Percentiles rank a stretch among this genome's conserved stretches.
These are phyloP conservation scores for Haliclystus octoradiatus DNA, from an alignment of 30 jellyfish, hydroid and myxozoan species.

Conservation along the genomic window DNA sequence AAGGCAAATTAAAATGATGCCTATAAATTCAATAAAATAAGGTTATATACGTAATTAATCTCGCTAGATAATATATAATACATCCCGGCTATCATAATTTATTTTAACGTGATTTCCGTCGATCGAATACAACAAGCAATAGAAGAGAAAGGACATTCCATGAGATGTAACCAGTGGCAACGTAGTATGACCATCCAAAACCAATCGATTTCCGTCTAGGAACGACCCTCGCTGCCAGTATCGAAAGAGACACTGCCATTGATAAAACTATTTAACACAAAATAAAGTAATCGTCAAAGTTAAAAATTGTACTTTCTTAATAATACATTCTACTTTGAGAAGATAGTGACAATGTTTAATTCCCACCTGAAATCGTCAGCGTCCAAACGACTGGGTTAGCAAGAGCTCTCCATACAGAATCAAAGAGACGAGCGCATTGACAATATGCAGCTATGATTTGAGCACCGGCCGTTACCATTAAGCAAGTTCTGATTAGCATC, in stretches of 20 bases:
- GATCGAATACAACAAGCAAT: background rate
- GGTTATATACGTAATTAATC: too few relatives aligned
- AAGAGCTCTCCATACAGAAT: background rate
- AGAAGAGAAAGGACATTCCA: background rate
- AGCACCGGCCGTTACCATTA: background rate
- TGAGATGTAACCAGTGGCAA: background rate
- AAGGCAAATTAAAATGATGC: too few relatives aligned
- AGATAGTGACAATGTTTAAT: too few relatives aligned
- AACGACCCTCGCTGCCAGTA: background rate
- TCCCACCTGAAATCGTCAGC: background rate
- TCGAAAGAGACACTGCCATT: background rate
- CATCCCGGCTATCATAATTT: background rate
- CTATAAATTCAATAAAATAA: too few relatives aligned
- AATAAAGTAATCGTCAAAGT: too few relatives aligned
- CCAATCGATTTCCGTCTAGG: background rate
- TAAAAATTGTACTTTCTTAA: too few relatives aligned
- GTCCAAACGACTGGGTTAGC: background rate
- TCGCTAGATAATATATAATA: too few relatives aligned
- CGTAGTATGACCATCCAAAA: background rate
- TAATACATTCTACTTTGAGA: too few relatives aligned
- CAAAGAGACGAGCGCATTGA: background rate
- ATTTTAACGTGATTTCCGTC: background rate
- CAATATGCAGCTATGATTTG: background rate
- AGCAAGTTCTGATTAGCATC: background rate
- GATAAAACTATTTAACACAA: background rate